phyloP scores from a whole-genome alignment of 2,113 vertebrate genomes.

The Phalacrocorax pelagicus region DNA sequence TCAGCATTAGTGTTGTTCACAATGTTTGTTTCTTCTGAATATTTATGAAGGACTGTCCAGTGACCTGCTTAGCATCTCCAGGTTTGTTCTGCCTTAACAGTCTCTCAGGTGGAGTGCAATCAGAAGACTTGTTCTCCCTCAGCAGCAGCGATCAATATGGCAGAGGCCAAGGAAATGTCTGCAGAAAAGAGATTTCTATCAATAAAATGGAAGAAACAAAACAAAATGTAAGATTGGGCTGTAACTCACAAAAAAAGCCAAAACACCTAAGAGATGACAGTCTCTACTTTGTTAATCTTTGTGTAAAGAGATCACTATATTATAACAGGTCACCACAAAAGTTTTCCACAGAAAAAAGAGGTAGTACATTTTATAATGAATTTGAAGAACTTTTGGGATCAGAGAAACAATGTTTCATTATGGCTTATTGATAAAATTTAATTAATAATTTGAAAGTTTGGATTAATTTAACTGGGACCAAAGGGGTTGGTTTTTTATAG shows the following conservation, averaged over 20 bases:
- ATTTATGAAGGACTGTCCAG: conserved; percentile 75
- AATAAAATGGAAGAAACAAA: conserved; percentile 20
- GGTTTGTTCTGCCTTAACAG: conserved; percentile 65
- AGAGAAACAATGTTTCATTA: background rate
- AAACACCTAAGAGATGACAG: background rate
- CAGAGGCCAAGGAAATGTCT: conserved; percentile 62
- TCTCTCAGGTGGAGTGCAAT: conserved; percentile 55
- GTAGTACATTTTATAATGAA: background rate
- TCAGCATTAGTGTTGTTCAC: conserved; percentile 69
- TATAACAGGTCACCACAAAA: background rate
- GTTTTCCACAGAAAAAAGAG: background rate
- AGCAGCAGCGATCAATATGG: conserved; percentile 51
- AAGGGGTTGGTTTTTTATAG: background rate
- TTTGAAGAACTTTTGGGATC: background rate
- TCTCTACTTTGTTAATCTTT: background rate
- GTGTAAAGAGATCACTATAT: background rate
- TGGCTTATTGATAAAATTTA: background rate
- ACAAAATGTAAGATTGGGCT: background rate
- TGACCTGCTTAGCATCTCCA: conserved; percentile 67
- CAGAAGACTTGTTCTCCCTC: conserved; percentile 50
- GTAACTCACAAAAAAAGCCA: background rate
- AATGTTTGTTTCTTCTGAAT: conserved; percentile 70
- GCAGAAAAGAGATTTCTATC: conserved; percentile 49
- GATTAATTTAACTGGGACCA: background rate
- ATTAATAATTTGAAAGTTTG: background rate